These are phyloP conservation scores for Sesia apiformis DNA, from an alignment of 2,888 invertebrate species.

Conservation along the genomic window DNA sequence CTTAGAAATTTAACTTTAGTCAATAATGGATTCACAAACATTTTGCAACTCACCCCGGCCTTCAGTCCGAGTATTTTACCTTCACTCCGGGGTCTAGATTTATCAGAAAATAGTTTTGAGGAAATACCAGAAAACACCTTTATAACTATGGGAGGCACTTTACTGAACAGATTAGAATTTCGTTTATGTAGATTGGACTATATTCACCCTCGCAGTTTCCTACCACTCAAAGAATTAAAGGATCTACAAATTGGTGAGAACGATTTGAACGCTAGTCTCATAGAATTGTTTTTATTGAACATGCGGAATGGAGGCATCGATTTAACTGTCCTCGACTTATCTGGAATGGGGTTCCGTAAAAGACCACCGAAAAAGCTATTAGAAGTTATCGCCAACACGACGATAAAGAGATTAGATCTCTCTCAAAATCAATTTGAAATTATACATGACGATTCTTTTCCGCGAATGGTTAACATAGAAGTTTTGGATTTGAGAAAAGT, in stretches of 20 bases:
- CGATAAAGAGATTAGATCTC: slow-evolving; percentile 59
- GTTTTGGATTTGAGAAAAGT: slow-evolving; percentile 72
- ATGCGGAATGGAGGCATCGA: slow-evolving; percentile 46
- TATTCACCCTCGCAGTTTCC: slow-evolving; percentile 66
- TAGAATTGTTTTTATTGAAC: slow-evolving; percentile 49
- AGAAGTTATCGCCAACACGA: slow-evolving; percentile 62
- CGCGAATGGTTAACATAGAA: slow-evolving; percentile 69
- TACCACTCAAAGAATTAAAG: slow-evolving; percentile 52
- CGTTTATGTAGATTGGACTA: slow-evolving; percentile 69
- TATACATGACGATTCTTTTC: slow-evolving; percentile 64
- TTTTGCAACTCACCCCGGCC: slow-evolving; percentile 53
- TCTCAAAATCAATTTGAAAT: slow-evolving; percentile 74
- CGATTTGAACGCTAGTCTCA: slow-evolving; percentile 51
- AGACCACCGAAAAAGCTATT: slow-evolving; percentile 58
- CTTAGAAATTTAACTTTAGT: slow-evolving; percentile 65
- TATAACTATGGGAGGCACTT: slow-evolving; percentile 50
- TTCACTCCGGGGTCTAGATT: slow-evolving; percentile 50
- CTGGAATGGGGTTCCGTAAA: slow-evolving; percentile 69
- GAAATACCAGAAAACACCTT: slow-evolving; percentile 57
- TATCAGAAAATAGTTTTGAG: slow-evolving; percentile 71
- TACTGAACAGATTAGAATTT: slow-evolving; percentile 57
- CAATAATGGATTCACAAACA: slow-evolving; percentile 68
- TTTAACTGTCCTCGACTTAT: slow-evolving; percentile 60
- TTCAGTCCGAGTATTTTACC: slow-evolving; percentile 57
- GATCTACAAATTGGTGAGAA: slow-evolving; percentile 70